These are phyloP conservation scores for Pogoniulus pusillus DNA, from an alignment of 2,797 vertebrate species.

Conservation along the genomic window DNA sequence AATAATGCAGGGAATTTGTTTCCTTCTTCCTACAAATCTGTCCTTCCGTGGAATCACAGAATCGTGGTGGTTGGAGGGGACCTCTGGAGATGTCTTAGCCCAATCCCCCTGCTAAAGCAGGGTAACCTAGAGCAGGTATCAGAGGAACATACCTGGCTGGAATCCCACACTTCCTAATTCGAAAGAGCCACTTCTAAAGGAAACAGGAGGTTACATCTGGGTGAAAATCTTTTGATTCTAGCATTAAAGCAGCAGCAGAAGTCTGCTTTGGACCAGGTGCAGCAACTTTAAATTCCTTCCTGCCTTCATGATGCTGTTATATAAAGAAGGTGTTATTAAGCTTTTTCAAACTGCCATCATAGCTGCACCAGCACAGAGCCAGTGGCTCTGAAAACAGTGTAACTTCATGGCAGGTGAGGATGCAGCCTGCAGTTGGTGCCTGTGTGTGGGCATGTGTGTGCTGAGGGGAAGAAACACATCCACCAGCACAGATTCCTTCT, in stretches of 20 bases:
- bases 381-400: not conserved
- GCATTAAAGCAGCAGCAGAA: not conserved
- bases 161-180: not conserved
- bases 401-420: constrained; percentile 13
- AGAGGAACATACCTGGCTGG: not conserved
- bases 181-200: not conserved
- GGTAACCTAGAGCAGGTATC: too few species aligned
- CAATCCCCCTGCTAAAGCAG: too few species aligned
- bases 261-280: not conserved
- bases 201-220: not conserved
- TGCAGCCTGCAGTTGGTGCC: not conserved
- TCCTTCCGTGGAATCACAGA: not conserved
- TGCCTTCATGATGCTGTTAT: not conserved
- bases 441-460: too few species aligned
- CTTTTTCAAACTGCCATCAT: not conserved
- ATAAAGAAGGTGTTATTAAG: not conserved
- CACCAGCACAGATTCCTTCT: too few species aligned
- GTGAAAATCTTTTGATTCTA: not conserved
- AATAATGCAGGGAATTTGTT: not conserved
- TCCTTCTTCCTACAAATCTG: not conserved
- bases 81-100: too few species aligned
- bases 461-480: too few species aligned
- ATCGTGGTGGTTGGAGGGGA: too few species aligned
- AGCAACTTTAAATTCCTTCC: not conserved
- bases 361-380: not conserved